These are phyloP conservation scores for Hesperia comma DNA, from an alignment of 2,888 invertebrate species.

Conservation along the genomic window DNA sequence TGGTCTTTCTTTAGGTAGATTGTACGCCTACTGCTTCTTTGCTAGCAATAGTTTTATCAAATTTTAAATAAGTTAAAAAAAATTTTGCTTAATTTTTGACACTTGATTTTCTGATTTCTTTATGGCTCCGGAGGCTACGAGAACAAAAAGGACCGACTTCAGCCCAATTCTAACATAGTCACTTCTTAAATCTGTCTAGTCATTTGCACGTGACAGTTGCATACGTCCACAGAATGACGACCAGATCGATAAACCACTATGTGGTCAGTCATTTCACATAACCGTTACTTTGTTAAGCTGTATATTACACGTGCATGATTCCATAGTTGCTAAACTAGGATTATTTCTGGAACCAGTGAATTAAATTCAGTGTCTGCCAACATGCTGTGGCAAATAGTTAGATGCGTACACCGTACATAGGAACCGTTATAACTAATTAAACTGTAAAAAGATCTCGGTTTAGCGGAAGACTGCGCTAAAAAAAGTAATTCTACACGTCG, in stretches of 20 bases:
- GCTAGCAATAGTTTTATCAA: no score
- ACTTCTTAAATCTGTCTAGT: no score
- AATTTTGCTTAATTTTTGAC: no score
- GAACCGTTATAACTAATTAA: conserved; percentile 8
- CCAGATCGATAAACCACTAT: neutral
- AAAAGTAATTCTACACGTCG: conserved; percentile 11
- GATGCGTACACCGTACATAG: neutral
- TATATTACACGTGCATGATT: neutral
- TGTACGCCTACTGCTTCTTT: no score
- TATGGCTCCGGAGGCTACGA: no score
- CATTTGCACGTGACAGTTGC: neutral
- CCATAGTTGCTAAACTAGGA: neutral
- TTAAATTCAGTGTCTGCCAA: neutral
- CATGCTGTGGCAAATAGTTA: neutral
- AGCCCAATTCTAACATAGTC: no score
- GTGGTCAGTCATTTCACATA: neutral
- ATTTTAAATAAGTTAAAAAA: no score
- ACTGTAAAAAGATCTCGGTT: conserved; percentile 10
- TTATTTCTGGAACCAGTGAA: neutral
- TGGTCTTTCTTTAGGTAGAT: no score
- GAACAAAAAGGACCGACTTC: no score
- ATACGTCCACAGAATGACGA: neutral
- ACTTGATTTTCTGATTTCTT: no score
- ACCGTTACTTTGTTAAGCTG: neutral
- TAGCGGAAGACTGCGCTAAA: conserved; percentile 5